Percentiles rank a stretch among this genome's conserved stretches.
Evolutionary conservation across 1,140 invertebrate genomes (phyloP).

Genomic region (Temnothorax longispinosus): DNA sequence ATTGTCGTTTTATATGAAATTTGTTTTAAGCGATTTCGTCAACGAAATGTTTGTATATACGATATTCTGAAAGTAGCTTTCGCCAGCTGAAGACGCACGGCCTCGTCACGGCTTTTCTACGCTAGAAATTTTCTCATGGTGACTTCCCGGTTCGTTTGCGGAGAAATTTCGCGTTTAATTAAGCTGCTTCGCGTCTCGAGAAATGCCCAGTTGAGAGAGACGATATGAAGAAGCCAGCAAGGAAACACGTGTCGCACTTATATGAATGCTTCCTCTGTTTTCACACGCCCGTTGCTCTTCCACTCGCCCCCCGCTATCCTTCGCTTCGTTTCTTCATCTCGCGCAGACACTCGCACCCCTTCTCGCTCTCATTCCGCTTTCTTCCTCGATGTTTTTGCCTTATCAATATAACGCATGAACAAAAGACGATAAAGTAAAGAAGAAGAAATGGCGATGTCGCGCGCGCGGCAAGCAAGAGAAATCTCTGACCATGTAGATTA

Average conservation of each 20-base stretch:
- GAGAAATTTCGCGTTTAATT: slow-evolving; percentile 74
- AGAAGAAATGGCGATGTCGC: background rate
- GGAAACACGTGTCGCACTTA: slow-evolving; percentile 57
- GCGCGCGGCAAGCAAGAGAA: background rate
- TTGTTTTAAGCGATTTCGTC: background rate
- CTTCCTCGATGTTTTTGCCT: slow-evolving; percentile 45
- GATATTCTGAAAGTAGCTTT: background rate
- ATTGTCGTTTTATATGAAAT: background rate
- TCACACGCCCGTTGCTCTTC: slow-evolving; percentile 29
- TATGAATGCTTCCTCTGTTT: slow-evolving; percentile 64
- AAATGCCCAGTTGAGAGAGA: slow-evolving; percentile 37
- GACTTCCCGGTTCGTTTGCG: slow-evolving; percentile 64
- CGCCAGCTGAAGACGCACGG: background rate
- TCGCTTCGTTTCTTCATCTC: background rate
- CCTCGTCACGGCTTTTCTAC: slow-evolving; percentile 61
- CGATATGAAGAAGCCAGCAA: slow-evolving; percentile 55
- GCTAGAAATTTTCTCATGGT: slow-evolving; percentile 63
- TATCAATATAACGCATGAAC: slow-evolving; percentile 19
- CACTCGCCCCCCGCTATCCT: background rate
- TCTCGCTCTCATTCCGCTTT: slow-evolving; percentile 25
- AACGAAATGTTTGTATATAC: background rate
- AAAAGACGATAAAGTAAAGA: slow-evolving; percentile 37
- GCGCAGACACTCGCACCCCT: background rate
- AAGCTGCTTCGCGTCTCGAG: slow-evolving; percentile 68
- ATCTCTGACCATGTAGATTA: slow-evolving; percentile 42